These are phyloP conservation scores for Phaenicophaeus curvirostris DNA, from an alignment of 2,797 vertebrate genomes.

Conservation along the genomic window DNA sequence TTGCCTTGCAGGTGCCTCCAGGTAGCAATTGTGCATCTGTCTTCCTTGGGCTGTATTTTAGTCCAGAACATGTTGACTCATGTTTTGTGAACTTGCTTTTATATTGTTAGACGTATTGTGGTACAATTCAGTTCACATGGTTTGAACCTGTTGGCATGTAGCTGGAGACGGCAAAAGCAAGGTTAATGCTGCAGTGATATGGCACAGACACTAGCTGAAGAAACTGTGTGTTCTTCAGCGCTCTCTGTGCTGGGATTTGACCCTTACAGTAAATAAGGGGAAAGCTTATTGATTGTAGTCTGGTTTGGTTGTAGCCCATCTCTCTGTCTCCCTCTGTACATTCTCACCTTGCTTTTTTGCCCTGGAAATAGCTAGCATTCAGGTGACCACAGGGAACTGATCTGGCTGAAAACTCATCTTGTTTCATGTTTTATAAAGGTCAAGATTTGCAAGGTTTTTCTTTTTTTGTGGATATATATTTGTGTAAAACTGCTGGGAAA, in stretches of 20 bases:
- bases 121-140: neutral
- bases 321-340: neutral
- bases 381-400: neutral
- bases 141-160: neutral
- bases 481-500: neutral
- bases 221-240: neutral
- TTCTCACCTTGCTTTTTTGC: neutral
- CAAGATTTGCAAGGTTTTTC: neutral
- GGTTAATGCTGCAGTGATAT: accelerated
- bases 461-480: neutral
- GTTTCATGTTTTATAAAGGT: neutral
- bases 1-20: neutral
- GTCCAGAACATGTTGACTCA: neutral
- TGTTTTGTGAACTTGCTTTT: neutral
- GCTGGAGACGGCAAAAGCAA: neutral
- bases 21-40: neutral
- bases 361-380: neutral
- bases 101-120: neutral
- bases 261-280: neutral
- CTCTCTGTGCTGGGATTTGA: neutral
- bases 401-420: neutral
- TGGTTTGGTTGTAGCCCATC: neutral
- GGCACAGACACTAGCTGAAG: neutral
- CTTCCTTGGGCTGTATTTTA: neutral
- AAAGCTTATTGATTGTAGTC: neutral